Conservation (phyloP, 2,888 invertebrate genomes). For the Drosophila heteroneura region DNA sequence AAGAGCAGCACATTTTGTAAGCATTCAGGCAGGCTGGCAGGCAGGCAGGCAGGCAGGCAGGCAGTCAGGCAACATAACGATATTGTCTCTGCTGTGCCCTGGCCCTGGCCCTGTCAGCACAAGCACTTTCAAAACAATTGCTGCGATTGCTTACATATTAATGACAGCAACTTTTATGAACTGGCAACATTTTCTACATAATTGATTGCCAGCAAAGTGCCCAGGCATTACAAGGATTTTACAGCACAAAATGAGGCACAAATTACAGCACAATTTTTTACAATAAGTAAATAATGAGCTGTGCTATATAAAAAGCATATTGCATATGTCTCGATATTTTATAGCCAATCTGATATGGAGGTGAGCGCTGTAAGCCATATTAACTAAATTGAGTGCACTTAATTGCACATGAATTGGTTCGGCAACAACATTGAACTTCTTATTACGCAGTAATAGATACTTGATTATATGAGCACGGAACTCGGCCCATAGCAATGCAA, state of each 20-base stretch:
- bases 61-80: neutral
- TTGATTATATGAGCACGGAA: slow-evolving; percentile 6
- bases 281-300: slow-evolving; percentile 14
- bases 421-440: slow-evolving; percentile 10
- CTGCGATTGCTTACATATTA: slow-evolving; percentile 74
- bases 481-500: slow-evolving; percentile 55
- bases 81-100: neutral
- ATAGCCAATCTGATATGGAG: neutral
- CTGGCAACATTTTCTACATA: slow-evolving; percentile 67
- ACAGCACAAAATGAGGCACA: slow-evolving; percentile 28
- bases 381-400: neutral
- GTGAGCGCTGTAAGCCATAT: no score
- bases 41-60: slow-evolving; percentile 1
- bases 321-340: neutral
- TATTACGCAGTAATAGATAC: slow-evolving; percentile 11
- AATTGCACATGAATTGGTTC: neutral
- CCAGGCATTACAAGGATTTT: slow-evolving; percentile 36
- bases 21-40: slow-evolving; percentile 1
- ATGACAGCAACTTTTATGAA: slow-evolving; percentile 69
- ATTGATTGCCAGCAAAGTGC: slow-evolving; percentile 62
- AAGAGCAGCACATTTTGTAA: slow-evolving; percentile 20
- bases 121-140: slow-evolving; percentile 67
- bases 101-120: neutral
- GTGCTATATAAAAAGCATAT: neutral
- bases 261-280: slow-evolving; percentile 34